These are phyloP conservation scores for Lepus americanus DNA, from an alignment of 2,113 vertebrate species.

Conservation along the genomic window DNA sequence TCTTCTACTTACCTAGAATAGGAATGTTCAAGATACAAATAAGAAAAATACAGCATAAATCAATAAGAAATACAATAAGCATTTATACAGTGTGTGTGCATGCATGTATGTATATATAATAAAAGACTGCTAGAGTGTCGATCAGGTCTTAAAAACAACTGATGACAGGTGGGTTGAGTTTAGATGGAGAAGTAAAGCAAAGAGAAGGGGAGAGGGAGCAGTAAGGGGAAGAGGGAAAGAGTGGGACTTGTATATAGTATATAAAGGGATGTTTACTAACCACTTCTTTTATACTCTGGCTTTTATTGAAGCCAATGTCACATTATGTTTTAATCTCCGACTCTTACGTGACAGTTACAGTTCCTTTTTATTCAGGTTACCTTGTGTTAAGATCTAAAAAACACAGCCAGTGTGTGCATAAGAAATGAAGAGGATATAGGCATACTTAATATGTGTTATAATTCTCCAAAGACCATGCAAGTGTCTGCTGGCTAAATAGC, in stretches of 20 bases:
- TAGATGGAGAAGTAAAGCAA: neutral
- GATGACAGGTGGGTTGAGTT: neutral
- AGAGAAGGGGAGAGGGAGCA: neutral
- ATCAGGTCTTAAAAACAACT: neutral
- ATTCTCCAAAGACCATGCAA: constrained; percentile 77
- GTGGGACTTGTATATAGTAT: neutral
- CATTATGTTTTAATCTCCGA: constrained; percentile 49
- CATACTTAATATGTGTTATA: constrained; percentile 55
- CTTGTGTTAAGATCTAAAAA: constrained; percentile 60
- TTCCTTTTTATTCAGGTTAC: constrained; percentile 44
- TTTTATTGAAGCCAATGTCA: constrained; percentile 38
- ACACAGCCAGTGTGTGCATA: neutral
- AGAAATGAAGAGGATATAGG: constrained; percentile 54
- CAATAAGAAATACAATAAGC: neutral
- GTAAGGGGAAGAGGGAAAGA: neutral
- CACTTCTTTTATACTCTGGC: neutral
- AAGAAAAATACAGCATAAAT: constrained; percentile 16
- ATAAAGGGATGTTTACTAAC: neutral
- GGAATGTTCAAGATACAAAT: neutral
- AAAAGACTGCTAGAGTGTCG: neutral
- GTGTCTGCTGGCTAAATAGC: constrained; percentile 67
- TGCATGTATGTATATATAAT: neutral
- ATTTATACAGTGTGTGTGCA: neutral
- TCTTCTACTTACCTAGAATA: neutral
- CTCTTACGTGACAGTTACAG: neutral